Conservation (phyloP, 2,113 vertebrate genomes). For the Entomyzon cyanotis region DNA sequence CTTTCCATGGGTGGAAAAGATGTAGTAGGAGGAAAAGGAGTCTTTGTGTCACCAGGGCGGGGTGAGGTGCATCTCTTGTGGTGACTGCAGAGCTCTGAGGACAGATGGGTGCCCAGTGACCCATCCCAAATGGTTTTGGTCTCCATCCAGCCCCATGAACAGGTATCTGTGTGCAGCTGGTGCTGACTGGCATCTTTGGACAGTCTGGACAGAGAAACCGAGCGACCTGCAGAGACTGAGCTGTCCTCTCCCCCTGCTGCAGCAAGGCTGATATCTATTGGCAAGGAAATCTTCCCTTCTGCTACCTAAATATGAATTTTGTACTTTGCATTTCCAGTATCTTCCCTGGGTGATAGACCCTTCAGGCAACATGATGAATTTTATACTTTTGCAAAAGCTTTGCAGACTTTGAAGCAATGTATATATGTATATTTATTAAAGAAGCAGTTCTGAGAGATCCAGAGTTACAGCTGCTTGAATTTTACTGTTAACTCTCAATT, state of each 20-base stretch:
- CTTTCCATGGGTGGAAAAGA: neutral
- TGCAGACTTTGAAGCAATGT: neutral
- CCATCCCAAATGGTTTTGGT: neutral
- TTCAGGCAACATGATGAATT: neutral
- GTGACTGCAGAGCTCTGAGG: neutral
- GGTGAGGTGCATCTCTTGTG: neutral
- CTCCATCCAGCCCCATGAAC: neutral
- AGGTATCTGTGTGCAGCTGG: neutral
- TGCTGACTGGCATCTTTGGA: neutral
- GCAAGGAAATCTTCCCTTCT: neutral
- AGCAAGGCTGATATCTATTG: neutral
- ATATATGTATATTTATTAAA: neutral
- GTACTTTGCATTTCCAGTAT: neutral
- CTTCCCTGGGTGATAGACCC: neutral
- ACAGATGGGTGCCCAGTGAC: conserved; percentile 26
- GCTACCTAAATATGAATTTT: neutral
- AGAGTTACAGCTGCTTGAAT: neutral
- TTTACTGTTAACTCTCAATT: neutral
- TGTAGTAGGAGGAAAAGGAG: neutral
- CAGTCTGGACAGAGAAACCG: neutral
- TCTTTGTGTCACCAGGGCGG: neutral
- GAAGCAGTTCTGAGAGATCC: neutral
- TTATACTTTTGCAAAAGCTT: neutral
- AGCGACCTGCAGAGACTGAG: neutral
- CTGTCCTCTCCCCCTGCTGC: neutral